phyloP scores from a whole-genome alignment of 1,140 invertebrate species.

The Philotrypesis tridentata region DNA sequence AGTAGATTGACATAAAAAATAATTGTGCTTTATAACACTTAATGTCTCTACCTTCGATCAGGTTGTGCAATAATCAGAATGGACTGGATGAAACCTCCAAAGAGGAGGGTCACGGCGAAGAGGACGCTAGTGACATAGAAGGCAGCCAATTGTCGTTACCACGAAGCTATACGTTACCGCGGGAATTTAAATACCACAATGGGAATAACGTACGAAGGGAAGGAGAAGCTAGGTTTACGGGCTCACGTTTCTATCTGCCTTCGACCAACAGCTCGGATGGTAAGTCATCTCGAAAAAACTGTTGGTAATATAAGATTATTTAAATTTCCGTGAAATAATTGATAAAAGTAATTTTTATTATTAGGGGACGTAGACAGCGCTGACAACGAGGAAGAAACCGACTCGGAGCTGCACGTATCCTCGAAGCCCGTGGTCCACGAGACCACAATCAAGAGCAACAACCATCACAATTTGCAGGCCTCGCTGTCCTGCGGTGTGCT shows the following conservation, averaged over 20 bases:
- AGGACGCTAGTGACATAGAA: constrained; percentile 68
- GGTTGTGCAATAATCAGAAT: constrained; percentile 63
- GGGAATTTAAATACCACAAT: constrained; percentile 87
- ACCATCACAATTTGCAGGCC: constrained; percentile 52
- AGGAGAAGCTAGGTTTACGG: constrained; percentile 73
- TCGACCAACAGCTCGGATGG: constrained; percentile 91
- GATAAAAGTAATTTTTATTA: constrained; percentile 13
- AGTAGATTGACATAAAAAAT: neutral
- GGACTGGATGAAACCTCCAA: constrained; percentile 66
- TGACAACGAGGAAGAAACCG: constrained; percentile 77
- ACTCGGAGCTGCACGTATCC: constrained; percentile 48
- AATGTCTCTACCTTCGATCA: constrained; percentile 39
- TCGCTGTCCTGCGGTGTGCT: constrained; percentile 56
- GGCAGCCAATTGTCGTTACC: constrained; percentile 82
- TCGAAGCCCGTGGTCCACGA: neutral
- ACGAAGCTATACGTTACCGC: constrained; percentile 87
- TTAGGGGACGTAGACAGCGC: constrained; percentile 80
- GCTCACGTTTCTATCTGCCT: constrained; percentile 80
- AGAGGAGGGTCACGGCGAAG: constrained; percentile 64
- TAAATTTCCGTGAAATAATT: neutral
- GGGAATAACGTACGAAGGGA: constrained; percentile 71
- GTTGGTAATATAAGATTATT: neutral
- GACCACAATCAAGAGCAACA: neutral
- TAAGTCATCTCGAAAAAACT: constrained; percentile 61
- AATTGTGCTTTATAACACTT: neutral